These are phyloP conservation scores for Drosophila planitibia DNA, from an alignment of 2,888 invertebrate species.

Conservation along the genomic window DNA sequence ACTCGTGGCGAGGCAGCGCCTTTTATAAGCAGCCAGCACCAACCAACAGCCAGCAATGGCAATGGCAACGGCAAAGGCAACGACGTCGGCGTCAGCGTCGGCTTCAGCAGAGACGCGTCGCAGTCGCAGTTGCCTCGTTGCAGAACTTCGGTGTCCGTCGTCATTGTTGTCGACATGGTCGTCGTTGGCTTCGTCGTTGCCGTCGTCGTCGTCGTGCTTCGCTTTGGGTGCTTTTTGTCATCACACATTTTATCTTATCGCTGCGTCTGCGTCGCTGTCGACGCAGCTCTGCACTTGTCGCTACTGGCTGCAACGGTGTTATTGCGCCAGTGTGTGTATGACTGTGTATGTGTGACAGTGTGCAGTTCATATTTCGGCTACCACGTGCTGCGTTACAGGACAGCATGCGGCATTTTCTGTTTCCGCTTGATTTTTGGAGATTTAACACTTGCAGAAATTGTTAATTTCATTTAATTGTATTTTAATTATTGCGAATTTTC, in stretches of 20 bases:
- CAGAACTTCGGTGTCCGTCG: constrained; percentile 55
- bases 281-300: constrained; percentile 53
- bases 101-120: constrained; percentile 25
- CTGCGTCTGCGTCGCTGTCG: constrained; percentile 54
- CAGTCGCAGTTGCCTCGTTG: constrained; percentile 40
- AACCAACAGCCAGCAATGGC: constrained; percentile 23
- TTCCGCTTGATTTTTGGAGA: constrained; percentile 63
- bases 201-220: constrained; percentile 32
- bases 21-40: constrained; percentile 59
- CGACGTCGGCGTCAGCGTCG: constrained; percentile 17
- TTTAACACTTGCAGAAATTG: constrained; percentile 71
- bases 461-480: constrained; percentile 40
- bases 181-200: constrained; percentile 25
- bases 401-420: constrained; percentile 78
- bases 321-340: constrained; percentile 18
- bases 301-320: constrained; percentile 37
- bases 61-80: constrained; percentile 11
- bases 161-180: constrained; percentile 24
- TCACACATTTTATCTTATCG: constrained; percentile 72
- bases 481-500: not conserved
- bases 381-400: constrained; percentile 69
- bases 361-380: constrained; percentile 67
- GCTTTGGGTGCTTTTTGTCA: constrained; percentile 79
- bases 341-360: constrained; percentile 35
- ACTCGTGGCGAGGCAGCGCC: constrained; percentile 55